Percentiles rank a stretch among this genome's conserved stretches.
Evolutionary conservation across 1,140 invertebrate genomes (phyloP).

Genomic region (Lordiphosa clarofinis): DNA sequence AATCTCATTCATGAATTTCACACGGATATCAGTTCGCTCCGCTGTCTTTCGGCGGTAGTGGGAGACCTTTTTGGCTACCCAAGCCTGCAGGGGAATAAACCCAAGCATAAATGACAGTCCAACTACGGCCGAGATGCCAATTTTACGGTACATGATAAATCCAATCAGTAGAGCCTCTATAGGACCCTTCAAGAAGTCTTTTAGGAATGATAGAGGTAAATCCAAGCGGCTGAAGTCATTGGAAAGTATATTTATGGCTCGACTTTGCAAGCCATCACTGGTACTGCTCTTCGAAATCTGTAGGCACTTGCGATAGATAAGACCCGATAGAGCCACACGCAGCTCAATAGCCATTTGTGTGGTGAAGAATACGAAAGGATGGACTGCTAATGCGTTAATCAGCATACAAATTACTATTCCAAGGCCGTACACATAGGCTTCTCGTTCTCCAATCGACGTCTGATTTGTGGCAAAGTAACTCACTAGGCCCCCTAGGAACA

Average conservation of each 20-base stretch:
- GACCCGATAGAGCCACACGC: constrained; percentile 87
- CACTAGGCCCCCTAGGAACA: constrained; percentile 85
- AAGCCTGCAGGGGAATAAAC: constrained; percentile 91
- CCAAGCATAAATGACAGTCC: constrained; percentile 89
- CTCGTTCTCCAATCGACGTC: constrained; percentile 67
- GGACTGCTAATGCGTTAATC: constrained; percentile 85
- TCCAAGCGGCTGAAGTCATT: constrained; percentile 90
- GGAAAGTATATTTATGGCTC: constrained; percentile 93
- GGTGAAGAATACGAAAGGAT: constrained; percentile 89
- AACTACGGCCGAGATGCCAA: constrained; percentile 87
- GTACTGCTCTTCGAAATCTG: constrained; percentile 84
- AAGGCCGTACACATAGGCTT: constrained; percentile 85
- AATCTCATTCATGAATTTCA: constrained; percentile 91
- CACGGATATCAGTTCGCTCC: constrained; percentile 87
- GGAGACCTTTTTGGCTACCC: constrained; percentile 85
- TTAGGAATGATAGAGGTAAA: constrained; percentile 83
- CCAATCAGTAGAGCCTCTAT: constrained; percentile 87
- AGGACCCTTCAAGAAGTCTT: constrained; percentile 87
- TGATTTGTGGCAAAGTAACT: constrained; percentile 84
- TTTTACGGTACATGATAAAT: constrained; percentile 87
- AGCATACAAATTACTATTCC: constrained; percentile 86
- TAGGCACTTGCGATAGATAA: constrained; percentile 91
- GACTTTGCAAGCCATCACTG: constrained; percentile 88
- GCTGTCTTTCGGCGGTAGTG: constrained; percentile 81
- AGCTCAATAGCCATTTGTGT: constrained; percentile 87